Conservation (phyloP, 1,140 invertebrate genomes). For the Campoletis sonorensis region DNA sequence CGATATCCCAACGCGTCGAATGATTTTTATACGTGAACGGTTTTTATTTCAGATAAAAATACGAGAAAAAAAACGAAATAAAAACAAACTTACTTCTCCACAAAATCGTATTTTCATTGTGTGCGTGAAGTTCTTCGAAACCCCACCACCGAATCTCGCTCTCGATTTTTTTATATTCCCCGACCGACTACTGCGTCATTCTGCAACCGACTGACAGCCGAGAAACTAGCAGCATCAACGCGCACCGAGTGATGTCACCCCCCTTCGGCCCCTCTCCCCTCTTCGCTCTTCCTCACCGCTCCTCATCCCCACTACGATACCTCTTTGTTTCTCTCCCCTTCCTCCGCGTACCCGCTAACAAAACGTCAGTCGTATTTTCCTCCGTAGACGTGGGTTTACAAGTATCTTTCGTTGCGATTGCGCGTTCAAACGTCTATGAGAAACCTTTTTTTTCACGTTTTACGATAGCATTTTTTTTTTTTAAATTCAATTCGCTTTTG, state of each 20-base stretch:
- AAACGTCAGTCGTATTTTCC: constrained; percentile 27
- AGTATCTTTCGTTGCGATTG: constrained; percentile 17
- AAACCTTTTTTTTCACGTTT: not conserved
- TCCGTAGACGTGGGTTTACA: not conserved
- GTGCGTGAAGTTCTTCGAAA: constrained; percentile 42
- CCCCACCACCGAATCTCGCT: constrained; percentile 55
- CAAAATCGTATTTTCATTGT: constrained; percentile 65
- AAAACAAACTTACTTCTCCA: constrained; percentile 64
- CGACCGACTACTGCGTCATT: constrained; percentile 73
- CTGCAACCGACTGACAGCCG: constrained; percentile 68
- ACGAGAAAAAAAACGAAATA: constrained; percentile 4
- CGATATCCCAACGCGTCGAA: not conserved
- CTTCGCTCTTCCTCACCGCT: not conserved
- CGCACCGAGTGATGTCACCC: constrained; percentile 63
- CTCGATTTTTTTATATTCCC: constrained; percentile 34
- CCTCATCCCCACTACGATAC: not conserved
- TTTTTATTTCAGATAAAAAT: not conserved
- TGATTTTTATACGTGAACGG: too few relatives aligned
- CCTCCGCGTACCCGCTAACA: not conserved
- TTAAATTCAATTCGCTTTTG: not conserved
- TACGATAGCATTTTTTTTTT: not conserved
- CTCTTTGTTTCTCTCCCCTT: not conserved
- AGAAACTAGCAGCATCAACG: constrained; percentile 43
- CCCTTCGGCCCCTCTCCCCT: not conserved
- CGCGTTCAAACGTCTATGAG: not conserved